Evolutionary conservation across 2,888 invertebrate genomes (phyloP).

Genomic region (Heteromyza rotundicornis): DNA sequence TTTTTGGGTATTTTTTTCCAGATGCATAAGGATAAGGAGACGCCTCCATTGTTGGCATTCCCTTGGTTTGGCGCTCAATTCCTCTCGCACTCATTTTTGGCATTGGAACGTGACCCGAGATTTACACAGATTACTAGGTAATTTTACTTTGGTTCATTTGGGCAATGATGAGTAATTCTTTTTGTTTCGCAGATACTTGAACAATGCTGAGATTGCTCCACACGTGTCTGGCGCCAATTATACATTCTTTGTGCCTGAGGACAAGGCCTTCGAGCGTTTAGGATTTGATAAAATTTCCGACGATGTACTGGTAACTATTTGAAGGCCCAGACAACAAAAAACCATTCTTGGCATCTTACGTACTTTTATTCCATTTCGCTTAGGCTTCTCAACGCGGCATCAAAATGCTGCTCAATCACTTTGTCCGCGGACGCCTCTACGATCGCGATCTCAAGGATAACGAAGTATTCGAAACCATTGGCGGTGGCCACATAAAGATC

Average conservation of each 20-base stretch:
- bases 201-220: slow-evolving; percentile 69
- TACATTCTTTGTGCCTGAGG: slow-evolving; percentile 75
- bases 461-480: slow-evolving; percentile 65
- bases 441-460: slow-evolving; percentile 67
- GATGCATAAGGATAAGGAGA: slow-evolving; percentile 71
- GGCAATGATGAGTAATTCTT: background rate
- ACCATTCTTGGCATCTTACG: background rate
- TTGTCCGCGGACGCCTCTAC: slow-evolving; percentile 69
- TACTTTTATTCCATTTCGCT: background rate
- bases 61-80: slow-evolving; percentile 73
- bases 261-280: slow-evolving; percentile 70
- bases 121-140: slow-evolving; percentile 67
- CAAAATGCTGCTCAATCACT: slow-evolving; percentile 69
- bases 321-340: too few species aligned
- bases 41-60: slow-evolving; percentile 69
- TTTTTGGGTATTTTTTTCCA: slow-evolving; percentile 26
- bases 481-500: slow-evolving; percentile 66
- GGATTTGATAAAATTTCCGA: slow-evolving; percentile 68
- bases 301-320: slow-evolving; percentile 59
- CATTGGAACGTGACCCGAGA: slow-evolving; percentile 66
- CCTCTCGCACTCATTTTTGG: slow-evolving; percentile 69
- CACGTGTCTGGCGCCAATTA: slow-evolving; percentile 70
- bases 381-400: slow-evolving; percentile 67
- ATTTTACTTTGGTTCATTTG: background rate
- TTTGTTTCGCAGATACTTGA: slow-evolving; percentile 64